Base-by-base conservation (phyloP, 2,113 vertebrate species). In the Trachemys scripta region DNA sequence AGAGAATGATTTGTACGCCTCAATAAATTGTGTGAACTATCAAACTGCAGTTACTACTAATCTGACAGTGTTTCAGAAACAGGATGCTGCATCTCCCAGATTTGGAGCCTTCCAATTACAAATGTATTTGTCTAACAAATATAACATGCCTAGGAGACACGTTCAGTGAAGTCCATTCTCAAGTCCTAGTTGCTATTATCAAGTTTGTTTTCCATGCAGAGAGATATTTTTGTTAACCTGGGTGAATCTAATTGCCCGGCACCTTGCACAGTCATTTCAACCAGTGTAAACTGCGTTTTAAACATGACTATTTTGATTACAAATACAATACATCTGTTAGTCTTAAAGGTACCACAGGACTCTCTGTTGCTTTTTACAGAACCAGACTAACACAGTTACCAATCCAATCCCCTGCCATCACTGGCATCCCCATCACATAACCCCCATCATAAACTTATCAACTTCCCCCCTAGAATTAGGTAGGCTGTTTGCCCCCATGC, bases 21-120 rank as follows among this genome's bases (percentile, higher is more conserved):
- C 27, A 50, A 88, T 62, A 12, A 83, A 92, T 88, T 95, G 80
- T 88, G n/a, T 80, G 92, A 91, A 96, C 94, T 53, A 85, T 94
- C 88, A 94, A 96, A 92, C 95, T 90, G 85, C 49, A 50, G 93
- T 79, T 59, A 93, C 87, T 90, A 87, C 81, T 85, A 49, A 57
- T 93, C 90, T 38, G 50, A 96, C 87, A 88, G 81, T 69, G 80
- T 94, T 97, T 97, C 86, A 93, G 80, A 38, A 35, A 56, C 79
- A 75, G 81, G 87, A 92, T 54, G 92, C 76, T 2, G 91, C 59
- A 75, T 87, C 84, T 65, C 54, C 86, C 81, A 87, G 90, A 93
- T 95, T 56, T 95, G 94, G 94, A 47, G 53, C 54, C 59, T 95
- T 92, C 86, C 80, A 89, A 87, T 95, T 65, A 50, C 86, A 47